phyloP scores from a whole-genome alignment of 2,113 vertebrate species.

The Naja naja region DNA sequence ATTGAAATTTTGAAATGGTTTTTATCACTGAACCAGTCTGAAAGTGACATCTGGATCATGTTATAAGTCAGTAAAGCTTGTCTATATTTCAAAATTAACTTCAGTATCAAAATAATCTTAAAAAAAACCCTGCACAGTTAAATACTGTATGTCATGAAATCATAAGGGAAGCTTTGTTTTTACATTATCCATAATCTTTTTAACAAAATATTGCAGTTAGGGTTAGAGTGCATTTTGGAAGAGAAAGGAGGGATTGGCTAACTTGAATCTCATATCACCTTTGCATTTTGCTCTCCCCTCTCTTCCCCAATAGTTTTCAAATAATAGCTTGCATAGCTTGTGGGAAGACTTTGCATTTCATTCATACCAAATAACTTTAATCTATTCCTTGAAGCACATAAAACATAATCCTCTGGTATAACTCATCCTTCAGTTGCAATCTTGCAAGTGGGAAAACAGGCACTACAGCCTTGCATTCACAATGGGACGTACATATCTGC shows the following conservation, averaged over 20 bases:
- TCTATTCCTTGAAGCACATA: not conserved
- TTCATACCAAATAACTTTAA: not conserved
- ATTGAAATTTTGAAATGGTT: constrained; percentile 10
- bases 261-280: not conserved
- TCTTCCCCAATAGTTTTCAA: not conserved
- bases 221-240: not conserved
- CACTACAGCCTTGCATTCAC: not conserved
- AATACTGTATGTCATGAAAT: not conserved
- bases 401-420: not conserved
- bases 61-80: not conserved
- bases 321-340: not conserved
- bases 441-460: not conserved
- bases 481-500: not conserved
- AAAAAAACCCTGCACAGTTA: not conserved
- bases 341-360: constrained; percentile 2
- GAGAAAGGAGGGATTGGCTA: not conserved
- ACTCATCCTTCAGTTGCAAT: not conserved
- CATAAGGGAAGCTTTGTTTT: not conserved
- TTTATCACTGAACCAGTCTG: not conserved
- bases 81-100: not conserved
- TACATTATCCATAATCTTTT: not conserved
- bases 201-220: not conserved
- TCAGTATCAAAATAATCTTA: not conserved
- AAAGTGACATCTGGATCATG: constrained; percentile 10
- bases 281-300: not conserved